These are phyloP conservation scores for Parasteatoda lunata DNA, from an alignment of 2,888 invertebrate species.

Conservation along the genomic window DNA sequence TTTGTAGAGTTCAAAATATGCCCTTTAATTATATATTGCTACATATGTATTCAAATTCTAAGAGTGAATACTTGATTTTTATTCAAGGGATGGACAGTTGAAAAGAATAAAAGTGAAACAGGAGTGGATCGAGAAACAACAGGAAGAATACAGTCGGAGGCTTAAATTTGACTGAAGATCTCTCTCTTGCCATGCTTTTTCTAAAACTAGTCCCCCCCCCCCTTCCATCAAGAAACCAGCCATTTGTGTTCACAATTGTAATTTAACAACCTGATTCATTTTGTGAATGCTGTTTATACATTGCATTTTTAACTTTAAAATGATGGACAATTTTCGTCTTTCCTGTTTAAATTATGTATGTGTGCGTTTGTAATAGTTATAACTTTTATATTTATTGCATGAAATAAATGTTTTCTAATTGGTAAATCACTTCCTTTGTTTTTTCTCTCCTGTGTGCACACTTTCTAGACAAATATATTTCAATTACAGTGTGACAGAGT, in stretches of 20 bases:
- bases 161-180: conserved; percentile 74
- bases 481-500: neutral
- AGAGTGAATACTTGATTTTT: neutral
- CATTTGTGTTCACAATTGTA: conserved; percentile 47
- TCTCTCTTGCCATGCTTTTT: conserved; percentile 22
- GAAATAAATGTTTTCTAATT: conserved; percentile 34
- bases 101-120: conserved; percentile 96
- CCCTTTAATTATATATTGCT: too few relatives aligned
- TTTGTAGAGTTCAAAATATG: too few relatives aligned
- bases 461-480: neutral
- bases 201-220: conserved; percentile 37
- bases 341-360: conserved; percentile 18
- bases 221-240: conserved; percentile 13
- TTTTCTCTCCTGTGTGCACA: neutral
- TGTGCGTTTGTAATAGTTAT: conserved; percentile 52
- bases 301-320: conserved; percentile 57
- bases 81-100: conserved; percentile 93
- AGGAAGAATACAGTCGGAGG: conserved; percentile 93
- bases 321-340: conserved; percentile 48
- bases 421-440: too few relatives aligned
- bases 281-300: conserved; percentile 51
- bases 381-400: conserved; percentile 45
- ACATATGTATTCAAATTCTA: too few relatives aligned
- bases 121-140: conserved; percentile 94
- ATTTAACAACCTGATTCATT: conserved; percentile 41